phyloP scores from a whole-genome alignment of 2,797 vertebrate genomes.

The Hippocampus kuda region DNA sequence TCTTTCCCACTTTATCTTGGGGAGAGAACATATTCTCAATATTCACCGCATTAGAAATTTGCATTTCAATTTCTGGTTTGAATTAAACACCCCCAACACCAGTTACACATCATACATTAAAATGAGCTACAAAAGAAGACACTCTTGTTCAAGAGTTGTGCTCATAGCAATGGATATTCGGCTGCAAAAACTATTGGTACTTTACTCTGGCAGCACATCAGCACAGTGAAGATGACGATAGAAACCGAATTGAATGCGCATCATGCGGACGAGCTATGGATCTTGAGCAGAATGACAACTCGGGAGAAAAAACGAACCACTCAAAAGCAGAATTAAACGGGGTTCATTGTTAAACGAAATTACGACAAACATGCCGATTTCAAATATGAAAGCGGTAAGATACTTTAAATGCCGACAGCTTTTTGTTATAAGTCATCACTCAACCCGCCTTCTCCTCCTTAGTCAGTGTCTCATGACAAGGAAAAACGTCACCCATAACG shows the following conservation, averaged over 20 bases:
- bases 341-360: neutral
- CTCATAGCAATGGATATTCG: neutral
- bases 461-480: slow-evolving; percentile 3
- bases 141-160: no score
- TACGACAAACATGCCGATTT: neutral
- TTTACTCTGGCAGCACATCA: neutral
- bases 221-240: neutral
- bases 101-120: no score
- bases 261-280: neutral
- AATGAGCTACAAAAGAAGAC: no score
- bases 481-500: neutral
- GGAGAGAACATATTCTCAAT: no score
- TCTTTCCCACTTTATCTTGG: no score
- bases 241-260: neutral
- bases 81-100: no score
- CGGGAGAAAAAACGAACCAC: neutral
- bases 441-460: neutral
- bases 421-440: neutral
- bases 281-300: neutral
- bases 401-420: neutral
- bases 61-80: no score
- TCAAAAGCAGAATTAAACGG: neutral
- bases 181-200: neutral
- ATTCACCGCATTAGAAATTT: no score
- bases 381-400: neutral